Evolutionary conservation across 2,888 invertebrate species (phyloP).

Genomic region (Ypsolopha sequella): DNA sequence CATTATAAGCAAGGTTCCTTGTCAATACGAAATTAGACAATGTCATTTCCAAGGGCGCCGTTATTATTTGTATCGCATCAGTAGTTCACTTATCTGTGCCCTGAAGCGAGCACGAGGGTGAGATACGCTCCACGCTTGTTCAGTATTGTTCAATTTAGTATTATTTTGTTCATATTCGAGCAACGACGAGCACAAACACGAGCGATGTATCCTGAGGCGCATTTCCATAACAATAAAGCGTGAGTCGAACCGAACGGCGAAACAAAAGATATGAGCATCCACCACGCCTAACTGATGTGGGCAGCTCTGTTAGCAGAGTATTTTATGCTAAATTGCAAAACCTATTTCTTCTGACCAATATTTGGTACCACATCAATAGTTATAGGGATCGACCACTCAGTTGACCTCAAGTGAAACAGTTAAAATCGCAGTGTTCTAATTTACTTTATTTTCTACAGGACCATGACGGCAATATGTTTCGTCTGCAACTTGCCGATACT

Average conservation of each 20-base stretch:
- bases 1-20: too few species aligned
- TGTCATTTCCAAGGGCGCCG: constrained; percentile 51
- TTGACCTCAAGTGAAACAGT: neutral
- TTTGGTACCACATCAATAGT: neutral
- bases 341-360: neutral
- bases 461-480: constrained; percentile 95
- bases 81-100: constrained; percentile 53
- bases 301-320: too few species aligned
- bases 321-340: too few species aligned
- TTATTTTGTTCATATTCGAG: neutral
- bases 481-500: constrained; percentile 96
- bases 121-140: constrained; percentile 34
- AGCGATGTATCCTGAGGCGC: constrained; percentile 39
- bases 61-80: constrained; percentile 53
- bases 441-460: constrained; percentile 72
- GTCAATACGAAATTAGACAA: constrained; percentile 9
- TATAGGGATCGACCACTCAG: neutral
- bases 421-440: neutral
- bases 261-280: too few species aligned
- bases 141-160: constrained; percentile 35
- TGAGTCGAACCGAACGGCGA: constrained; percentile 20
- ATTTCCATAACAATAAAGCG: constrained; percentile 60
- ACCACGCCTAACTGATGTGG: too few species aligned
- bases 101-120: constrained; percentile 53
- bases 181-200: neutral